Evolutionary conservation across 2,888 invertebrate species (phyloP).

Genomic region (Coenonympha arcania): DNA sequence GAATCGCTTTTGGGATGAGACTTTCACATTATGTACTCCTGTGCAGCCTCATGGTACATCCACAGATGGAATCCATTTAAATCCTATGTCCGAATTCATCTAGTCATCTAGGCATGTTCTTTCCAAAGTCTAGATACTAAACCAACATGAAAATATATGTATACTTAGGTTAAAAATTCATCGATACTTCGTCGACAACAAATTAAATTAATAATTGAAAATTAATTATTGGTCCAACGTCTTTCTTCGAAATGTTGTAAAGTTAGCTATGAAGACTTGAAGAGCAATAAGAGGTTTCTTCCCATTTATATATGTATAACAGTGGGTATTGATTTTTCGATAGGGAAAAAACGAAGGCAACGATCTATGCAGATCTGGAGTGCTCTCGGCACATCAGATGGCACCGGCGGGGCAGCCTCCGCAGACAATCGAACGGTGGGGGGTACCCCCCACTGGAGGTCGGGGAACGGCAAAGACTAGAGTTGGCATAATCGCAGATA

Average conservation of each 20-base stretch:
- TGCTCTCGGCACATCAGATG: conserved; percentile 75
- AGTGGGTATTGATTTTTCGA: conserved; percentile 73
- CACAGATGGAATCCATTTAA: not conserved
- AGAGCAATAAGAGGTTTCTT: conserved; percentile 63
- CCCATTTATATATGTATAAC: conserved; percentile 65
- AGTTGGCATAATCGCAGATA: conserved; percentile 27
- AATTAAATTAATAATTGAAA: too few relatives aligned
- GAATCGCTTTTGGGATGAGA: conserved; percentile 61
- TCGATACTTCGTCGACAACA: too few relatives aligned
- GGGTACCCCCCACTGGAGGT: conserved; percentile 58
- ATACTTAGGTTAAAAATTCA: too few relatives aligned
- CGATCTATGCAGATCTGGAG: conserved; percentile 75
- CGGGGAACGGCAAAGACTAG: conserved; percentile 66
- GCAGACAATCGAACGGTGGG: conserved; percentile 74
- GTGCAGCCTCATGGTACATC: conserved; percentile 12
- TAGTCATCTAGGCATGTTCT: too few relatives aligned
- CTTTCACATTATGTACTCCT: conserved; percentile 63
- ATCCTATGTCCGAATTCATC: not conserved
- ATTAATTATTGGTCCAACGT: too few relatives aligned
- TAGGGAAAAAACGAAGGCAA: conserved; percentile 74
- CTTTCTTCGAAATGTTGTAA: conserved; percentile 27
- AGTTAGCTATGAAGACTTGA: conserved; percentile 48
- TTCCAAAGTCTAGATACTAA: not conserved
- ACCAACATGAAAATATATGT: too few relatives aligned
- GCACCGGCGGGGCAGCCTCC: conserved; percentile 73